Conservation (phyloP, 2,113 vertebrate species). For the Nyctereutes procyonoides region DNA sequence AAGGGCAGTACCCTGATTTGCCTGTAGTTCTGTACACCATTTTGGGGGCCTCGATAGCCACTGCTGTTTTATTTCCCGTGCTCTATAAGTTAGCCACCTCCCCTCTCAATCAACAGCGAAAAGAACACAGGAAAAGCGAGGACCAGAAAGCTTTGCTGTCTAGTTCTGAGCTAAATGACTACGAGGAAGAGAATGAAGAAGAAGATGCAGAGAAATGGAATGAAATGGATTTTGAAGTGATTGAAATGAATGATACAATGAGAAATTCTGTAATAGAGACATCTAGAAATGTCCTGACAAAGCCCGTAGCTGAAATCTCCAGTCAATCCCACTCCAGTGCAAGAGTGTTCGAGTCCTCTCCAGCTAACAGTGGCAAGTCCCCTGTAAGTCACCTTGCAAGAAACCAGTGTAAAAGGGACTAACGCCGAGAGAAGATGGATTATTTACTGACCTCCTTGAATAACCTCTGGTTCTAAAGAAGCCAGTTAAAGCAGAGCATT, state of each 20-base stretch:
- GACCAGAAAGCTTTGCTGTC: slow-evolving; percentile 90
- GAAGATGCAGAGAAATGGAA: slow-evolving; percentile 88
- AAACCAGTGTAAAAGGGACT: slow-evolving; percentile 89
- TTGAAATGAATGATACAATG: slow-evolving; percentile 91
- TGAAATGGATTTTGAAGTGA: slow-evolving; percentile 92
- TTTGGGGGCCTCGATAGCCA: slow-evolving; percentile 86
- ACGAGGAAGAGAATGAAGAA: slow-evolving; percentile 83
- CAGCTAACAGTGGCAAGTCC: slow-evolving; percentile 68
- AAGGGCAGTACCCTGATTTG: slow-evolving; percentile 83
- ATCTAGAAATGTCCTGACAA: slow-evolving; percentile 37
- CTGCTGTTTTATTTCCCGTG: slow-evolving; percentile 92
- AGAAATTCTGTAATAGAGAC: slow-evolving; percentile 82
- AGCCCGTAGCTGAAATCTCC: neutral
- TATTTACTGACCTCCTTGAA: neutral
- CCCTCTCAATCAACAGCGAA: slow-evolving; percentile 57
- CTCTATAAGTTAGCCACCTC: slow-evolving; percentile 92
- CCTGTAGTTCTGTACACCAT: slow-evolving; percentile 92
- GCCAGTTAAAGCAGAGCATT: neutral
- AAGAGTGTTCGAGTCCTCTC: neutral
- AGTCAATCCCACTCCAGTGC: neutral
- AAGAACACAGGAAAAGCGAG: slow-evolving; percentile 84
- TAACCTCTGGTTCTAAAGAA: neutral
- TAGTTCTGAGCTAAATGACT: slow-evolving; percentile 85
- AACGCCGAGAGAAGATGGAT: neutral
- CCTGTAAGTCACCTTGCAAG: slow-evolving; percentile 79